Percentiles rank a stretch among this genome's conserved stretches.
Conservation (phyloP, 2,888 invertebrate genomes). For the Eledona agricola region DNA sequence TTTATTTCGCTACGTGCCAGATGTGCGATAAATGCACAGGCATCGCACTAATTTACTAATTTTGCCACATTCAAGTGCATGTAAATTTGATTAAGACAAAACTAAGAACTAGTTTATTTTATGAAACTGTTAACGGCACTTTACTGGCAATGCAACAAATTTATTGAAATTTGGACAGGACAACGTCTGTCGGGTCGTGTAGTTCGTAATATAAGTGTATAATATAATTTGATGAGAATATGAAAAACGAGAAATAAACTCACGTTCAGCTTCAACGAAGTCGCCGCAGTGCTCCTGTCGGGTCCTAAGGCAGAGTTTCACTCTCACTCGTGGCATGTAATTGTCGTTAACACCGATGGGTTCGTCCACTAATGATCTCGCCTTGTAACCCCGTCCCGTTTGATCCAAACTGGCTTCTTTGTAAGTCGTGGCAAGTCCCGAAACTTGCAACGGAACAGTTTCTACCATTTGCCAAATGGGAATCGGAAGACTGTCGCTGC, state of each 20-base stretch:
- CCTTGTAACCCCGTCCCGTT: slow-evolving; percentile 63
- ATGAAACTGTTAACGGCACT: no score
- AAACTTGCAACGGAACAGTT: slow-evolving; percentile 75
- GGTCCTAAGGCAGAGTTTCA: slow-evolving; percentile 82
- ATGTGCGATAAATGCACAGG: no score
- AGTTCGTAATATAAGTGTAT: not conserved
- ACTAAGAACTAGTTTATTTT: no score
- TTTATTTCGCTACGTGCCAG: no score
- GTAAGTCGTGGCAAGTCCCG: slow-evolving; percentile 74
- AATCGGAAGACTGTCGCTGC: slow-evolving; percentile 67
- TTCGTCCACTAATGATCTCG: slow-evolving; percentile 65
- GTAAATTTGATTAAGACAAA: no score
- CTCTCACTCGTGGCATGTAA: slow-evolving; percentile 74
- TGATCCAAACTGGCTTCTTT: slow-evolving; percentile 77
- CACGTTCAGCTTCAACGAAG: slow-evolving; percentile 83
- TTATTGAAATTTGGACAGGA: no score
- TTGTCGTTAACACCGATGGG: slow-evolving; percentile 70
- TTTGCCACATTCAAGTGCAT: no score
- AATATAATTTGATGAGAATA: not conserved
- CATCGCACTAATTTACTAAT: no score
- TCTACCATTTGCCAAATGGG: slow-evolving; percentile 77
- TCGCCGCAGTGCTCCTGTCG: slow-evolving; percentile 86
- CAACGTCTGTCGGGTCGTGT: slow-evolving; percentile 1
- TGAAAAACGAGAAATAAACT: slow-evolving; percentile 61
- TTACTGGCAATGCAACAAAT: no score